Evolutionary conservation across 37 sponge, comb jelly and placozoan genomes (phyloP).

Genomic region (Ephydatia muelleri): DNA sequence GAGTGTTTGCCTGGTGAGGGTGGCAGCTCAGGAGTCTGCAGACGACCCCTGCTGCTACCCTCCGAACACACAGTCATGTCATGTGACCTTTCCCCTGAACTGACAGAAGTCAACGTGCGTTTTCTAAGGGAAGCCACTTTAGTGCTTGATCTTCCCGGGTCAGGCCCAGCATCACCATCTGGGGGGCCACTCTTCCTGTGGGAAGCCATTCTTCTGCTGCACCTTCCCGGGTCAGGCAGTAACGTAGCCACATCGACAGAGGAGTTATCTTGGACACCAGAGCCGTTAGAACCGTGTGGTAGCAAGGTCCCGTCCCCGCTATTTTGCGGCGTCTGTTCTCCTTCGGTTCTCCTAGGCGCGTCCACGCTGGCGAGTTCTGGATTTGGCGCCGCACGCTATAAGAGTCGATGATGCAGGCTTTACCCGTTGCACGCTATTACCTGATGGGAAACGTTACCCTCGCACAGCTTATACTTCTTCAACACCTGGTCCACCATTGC

Average conservation of each 20-base stretch:
- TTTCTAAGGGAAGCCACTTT: background rate
- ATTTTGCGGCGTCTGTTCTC: background rate
- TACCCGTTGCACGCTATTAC: background rate
- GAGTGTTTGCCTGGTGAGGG: slow-evolving; percentile 10
- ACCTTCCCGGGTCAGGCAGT: background rate
- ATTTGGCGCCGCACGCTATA: background rate
- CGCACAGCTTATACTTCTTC: background rate
- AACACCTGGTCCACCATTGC: background rate
- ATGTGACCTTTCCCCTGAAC: background rate
- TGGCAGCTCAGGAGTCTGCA: background rate
- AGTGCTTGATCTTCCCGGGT: background rate
- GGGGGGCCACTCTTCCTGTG: background rate
- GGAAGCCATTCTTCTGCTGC: background rate
- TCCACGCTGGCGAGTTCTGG: background rate
- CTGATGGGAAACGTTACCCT: background rate
- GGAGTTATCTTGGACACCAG: background rate
- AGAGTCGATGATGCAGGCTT: background rate
- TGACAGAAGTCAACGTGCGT: background rate
- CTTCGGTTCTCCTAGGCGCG: background rate
- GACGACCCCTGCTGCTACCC: background rate
- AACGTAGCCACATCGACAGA: background rate
- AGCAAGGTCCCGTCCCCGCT: background rate
- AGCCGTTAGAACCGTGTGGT: background rate
- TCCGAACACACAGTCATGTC: background rate
- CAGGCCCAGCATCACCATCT: background rate